Evolutionary conservation across 2,797 vertebrate species (phyloP).

Genomic region (Lycodopsis pacificus): DNA sequence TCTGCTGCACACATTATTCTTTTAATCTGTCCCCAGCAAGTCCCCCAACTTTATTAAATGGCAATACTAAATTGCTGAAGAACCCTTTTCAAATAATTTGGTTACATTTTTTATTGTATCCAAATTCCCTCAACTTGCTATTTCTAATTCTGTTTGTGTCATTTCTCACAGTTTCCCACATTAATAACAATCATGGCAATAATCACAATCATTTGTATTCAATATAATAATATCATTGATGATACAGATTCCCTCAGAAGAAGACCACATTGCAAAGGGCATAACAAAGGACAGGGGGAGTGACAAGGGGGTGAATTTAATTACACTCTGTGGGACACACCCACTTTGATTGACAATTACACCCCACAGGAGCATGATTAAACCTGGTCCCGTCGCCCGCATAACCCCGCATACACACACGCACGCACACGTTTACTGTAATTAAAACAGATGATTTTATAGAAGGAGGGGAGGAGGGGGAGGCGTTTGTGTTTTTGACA

Average conservation of each 20-base stretch:
- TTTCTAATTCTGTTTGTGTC: too few species aligned
- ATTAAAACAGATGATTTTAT: slow-evolving; percentile 79
- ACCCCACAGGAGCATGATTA: slow-evolving; percentile 74
- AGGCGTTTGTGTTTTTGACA: slow-evolving; percentile 75
- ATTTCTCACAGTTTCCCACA: neutral
- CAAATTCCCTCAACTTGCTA: too few species aligned
- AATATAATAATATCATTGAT: neutral
- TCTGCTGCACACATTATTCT: neutral
- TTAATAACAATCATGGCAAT: neutral
- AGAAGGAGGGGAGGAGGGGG: slow-evolving; percentile 36
- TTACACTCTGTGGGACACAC: slow-evolving; percentile 58
- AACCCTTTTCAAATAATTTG: neutral
- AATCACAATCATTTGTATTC: neutral
- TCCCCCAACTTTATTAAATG: neutral
- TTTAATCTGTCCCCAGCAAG: neutral
- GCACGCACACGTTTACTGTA: slow-evolving; percentile 63
- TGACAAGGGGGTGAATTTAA: slow-evolving; percentile 63
- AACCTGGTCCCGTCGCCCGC: slow-evolving; percentile 53
- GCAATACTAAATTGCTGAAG: rapidly evolving
- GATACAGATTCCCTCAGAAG: slow-evolving; percentile 22
- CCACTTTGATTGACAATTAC: slow-evolving; percentile 78
- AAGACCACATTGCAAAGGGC: slow-evolving; percentile 49
- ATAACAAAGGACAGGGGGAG: slow-evolving; percentile 65
- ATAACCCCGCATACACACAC: slow-evolving; percentile 58
- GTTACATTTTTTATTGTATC: neutral